Evolutionary conservation across 2,113 vertebrate species (phyloP).

Genomic region (Anoplopoma fimbria): DNA sequence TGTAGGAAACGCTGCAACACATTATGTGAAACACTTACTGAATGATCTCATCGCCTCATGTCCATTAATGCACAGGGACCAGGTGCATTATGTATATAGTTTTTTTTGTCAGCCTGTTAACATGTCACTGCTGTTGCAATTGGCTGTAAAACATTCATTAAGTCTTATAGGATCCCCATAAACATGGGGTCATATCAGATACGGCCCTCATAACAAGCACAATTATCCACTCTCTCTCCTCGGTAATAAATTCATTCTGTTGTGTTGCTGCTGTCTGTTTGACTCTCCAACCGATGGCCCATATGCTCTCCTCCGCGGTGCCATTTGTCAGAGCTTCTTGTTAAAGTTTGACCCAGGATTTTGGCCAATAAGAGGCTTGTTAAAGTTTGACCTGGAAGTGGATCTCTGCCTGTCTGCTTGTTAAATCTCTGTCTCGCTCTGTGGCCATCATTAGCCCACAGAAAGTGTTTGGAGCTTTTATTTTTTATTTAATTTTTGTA

Average conservation of each 20-base stretch:
- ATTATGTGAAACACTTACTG: not conserved
- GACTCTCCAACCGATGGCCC: constrained; percentile 30
- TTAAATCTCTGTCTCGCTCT: constrained; percentile 38
- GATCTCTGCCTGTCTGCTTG: constrained; percentile 51
- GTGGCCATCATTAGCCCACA: constrained; percentile 61
- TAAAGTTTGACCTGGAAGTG: constrained; percentile 66
- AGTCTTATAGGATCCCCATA: constrained; percentile 56
- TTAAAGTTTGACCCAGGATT: constrained; percentile 67
- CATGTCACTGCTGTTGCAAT: constrained; percentile 22
- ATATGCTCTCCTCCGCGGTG: constrained; percentile 10
- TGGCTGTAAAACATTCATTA: constrained; percentile 73
- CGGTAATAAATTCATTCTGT: constrained; percentile 45
- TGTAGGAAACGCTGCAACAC: not conserved
- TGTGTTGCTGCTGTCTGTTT: constrained; percentile 19
- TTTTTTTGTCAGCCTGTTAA: constrained; percentile 41
- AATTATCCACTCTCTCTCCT: constrained; percentile 44
- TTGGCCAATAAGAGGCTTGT: constrained; percentile 66
- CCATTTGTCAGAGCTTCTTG: constrained; percentile 65
- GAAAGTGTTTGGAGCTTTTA: constrained; percentile 17
- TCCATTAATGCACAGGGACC: not conserved
- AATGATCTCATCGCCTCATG: not conserved
- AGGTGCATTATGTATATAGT: constrained; percentile 28
- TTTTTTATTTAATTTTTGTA: constrained; percentile 6
- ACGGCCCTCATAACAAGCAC: constrained; percentile 62
- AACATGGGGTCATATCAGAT: constrained; percentile 65